These are phyloP conservation scores for Melanotaenia parkinsoni DNA, from an alignment of 2,797 vertebrate species.

Conservation along the genomic window DNA sequence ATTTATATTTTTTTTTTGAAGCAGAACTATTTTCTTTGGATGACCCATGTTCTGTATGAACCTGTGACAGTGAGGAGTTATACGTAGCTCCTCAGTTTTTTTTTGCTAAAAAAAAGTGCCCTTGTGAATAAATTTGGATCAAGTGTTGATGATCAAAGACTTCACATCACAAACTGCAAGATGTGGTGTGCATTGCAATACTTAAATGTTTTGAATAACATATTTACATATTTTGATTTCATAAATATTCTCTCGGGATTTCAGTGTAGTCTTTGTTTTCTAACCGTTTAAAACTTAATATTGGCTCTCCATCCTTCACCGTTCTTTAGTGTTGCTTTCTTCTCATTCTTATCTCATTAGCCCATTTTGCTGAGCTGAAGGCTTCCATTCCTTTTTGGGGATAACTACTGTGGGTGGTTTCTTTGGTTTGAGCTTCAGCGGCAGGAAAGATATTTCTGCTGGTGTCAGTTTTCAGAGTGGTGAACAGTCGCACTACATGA, in stretches of 20 bases:
- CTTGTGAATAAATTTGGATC: not conserved
- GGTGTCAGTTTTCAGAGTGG: conserved; percentile 36
- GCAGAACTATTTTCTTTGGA: not conserved
- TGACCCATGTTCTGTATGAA: not conserved
- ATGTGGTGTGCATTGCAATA: not conserved
- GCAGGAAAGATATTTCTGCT: conserved; percentile 48
- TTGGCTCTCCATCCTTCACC: conserved; percentile 14
- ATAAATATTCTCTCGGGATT: not conserved
- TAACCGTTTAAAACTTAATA: conserved; percentile 14
- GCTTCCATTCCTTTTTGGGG: conserved; percentile 44
- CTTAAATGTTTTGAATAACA: conserved; percentile 4
- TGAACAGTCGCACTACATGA: conserved; percentile 52
- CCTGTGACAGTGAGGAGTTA: too few relatives aligned
- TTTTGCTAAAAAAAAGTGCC: not conserved
- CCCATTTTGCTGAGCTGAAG: conserved; percentile 51
- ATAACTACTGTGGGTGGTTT: conserved; percentile 66
- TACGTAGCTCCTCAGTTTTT: not conserved
- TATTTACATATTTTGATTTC: conserved; percentile 9
- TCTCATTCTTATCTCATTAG: conserved; percentile 54
- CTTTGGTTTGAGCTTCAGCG: conserved; percentile 61
- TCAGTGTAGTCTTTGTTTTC: conserved; percentile 27
- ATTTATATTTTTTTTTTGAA: not conserved
- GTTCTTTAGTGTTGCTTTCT: conserved; percentile 4
- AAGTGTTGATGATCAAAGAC: not conserved
- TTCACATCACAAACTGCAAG: not conserved